These are phyloP conservation scores for Apis mellifera DNA, from an alignment of 1,140 invertebrate genomes.

Conservation along the genomic window DNA sequence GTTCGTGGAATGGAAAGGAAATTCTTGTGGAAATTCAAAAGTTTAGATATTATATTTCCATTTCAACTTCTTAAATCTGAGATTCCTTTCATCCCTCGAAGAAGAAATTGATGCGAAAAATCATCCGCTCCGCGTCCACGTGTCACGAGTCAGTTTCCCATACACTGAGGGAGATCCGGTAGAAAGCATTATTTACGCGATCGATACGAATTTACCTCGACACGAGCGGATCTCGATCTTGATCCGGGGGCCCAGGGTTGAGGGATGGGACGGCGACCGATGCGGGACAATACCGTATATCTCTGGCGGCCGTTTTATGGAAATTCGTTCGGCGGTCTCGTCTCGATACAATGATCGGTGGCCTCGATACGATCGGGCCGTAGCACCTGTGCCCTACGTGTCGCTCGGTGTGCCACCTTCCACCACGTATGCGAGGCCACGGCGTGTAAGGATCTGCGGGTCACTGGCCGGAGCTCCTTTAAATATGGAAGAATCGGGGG, in stretches of 20 bases:
- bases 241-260: constrained; percentile 59
- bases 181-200: constrained; percentile 76
- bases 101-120: too few relatives aligned
- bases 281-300: constrained; percentile 67
- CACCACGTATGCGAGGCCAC: constrained; percentile 38
- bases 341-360: constrained; percentile 76
- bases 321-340: constrained; percentile 58
- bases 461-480: constrained; percentile 77
- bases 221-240: constrained; percentile 68
- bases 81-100: too few relatives aligned
- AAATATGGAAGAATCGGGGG: constrained; percentile 80
- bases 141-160: constrained; percentile 18
- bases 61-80: too few relatives aligned
- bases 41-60: too few relatives aligned
- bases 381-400: constrained; percentile 78
- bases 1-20: too few relatives aligned
- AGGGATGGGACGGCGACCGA: constrained; percentile 54
- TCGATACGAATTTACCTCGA: constrained; percentile 58
- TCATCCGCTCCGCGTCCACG: constrained; percentile 3
- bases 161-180: constrained; percentile 17
- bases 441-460: constrained; percentile 61
- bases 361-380: constrained; percentile 74
- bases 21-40: too few relatives aligned
- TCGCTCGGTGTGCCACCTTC: constrained; percentile 59
- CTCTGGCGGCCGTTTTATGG: constrained; percentile 64